A percentile compares a stretch with the other conserved stretches of the same genome.
Evolutionary conservation across 2,797 vertebrate genomes (phyloP).

Genomic region (Rhabdophis nuchalis): DNA sequence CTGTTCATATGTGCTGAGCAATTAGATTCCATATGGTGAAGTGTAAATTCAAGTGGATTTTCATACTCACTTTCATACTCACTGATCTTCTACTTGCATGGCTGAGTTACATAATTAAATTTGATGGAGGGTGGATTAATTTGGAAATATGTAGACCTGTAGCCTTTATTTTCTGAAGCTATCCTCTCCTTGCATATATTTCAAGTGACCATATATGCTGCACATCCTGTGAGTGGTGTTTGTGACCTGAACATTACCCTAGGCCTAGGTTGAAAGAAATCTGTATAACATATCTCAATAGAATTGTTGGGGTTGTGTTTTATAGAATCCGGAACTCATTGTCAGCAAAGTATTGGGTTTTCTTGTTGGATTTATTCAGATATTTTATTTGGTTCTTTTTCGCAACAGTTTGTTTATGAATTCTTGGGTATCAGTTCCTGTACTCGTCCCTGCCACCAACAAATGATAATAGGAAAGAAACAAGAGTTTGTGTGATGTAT

Average conservation of each 20-base stretch:
- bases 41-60: not conserved
- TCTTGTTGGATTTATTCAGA: not conserved
- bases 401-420: not conserved
- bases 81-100: not conserved
- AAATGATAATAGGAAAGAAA: not conserved
- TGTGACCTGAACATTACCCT: not conserved
- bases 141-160: not conserved
- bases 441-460: not conserved
- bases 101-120: not conserved
- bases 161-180: not conserved
- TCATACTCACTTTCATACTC: not conserved
- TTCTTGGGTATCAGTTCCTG: not conserved
- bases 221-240: not conserved
- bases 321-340: not conserved
- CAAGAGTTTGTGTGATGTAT: not conserved
- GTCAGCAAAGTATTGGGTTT: not conserved
- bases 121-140: not conserved
- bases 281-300: not conserved
- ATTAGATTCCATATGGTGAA: not conserved
- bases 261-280: not conserved
- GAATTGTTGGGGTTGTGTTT: not conserved
- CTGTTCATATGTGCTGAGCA: not conserved
- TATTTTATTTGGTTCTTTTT: not conserved
- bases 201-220: not conserved
- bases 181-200: not conserved